phyloP scores from a whole-genome alignment of 30 jellyfish, hydroid and myxozoan genomes.

The Cassiopea xamachana region DNA sequence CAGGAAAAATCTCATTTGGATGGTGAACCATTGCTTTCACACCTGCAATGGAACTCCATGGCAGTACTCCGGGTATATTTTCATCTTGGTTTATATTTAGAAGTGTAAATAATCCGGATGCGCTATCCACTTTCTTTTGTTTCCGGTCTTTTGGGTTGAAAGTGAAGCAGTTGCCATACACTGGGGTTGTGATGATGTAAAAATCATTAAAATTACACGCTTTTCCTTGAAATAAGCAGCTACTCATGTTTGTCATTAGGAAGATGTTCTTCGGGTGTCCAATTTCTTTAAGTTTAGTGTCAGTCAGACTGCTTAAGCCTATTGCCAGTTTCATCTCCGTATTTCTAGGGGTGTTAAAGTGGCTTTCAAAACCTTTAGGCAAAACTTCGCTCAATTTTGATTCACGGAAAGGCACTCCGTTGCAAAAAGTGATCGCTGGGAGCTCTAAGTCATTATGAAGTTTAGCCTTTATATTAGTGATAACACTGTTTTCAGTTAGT shows the following conservation, averaged over 20 bases:
- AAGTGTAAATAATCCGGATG: background rate
- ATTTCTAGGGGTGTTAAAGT: background rate
- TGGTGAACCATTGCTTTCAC: constrained; percentile 10
- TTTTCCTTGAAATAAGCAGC: background rate
- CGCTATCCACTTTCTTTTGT: background rate
- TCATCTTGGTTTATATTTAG: constrained; percentile 17
- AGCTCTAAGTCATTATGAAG: constrained; percentile 14
- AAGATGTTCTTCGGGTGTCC: constrained; percentile 13
- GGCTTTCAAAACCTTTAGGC: background rate
- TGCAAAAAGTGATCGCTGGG: constrained; percentile 62
- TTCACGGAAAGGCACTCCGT: constrained; percentile 19
- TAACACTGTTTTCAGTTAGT: background rate
- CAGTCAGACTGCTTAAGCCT: background rate
- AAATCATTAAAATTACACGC: constrained; percentile 5
- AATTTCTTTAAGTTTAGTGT: background rate
- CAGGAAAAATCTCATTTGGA: background rate
- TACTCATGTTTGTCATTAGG: background rate
- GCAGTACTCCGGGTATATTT: background rate
- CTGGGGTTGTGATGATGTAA: background rate
- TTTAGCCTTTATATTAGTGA: background rate
- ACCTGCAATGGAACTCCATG: background rate
- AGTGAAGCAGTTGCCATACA: constrained; percentile 5
- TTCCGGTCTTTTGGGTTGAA: background rate
- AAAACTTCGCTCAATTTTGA: background rate
- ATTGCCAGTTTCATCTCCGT: background rate